Conservation (phyloP, 1,140 invertebrate species). For the Hyphantria cunea region DNA sequence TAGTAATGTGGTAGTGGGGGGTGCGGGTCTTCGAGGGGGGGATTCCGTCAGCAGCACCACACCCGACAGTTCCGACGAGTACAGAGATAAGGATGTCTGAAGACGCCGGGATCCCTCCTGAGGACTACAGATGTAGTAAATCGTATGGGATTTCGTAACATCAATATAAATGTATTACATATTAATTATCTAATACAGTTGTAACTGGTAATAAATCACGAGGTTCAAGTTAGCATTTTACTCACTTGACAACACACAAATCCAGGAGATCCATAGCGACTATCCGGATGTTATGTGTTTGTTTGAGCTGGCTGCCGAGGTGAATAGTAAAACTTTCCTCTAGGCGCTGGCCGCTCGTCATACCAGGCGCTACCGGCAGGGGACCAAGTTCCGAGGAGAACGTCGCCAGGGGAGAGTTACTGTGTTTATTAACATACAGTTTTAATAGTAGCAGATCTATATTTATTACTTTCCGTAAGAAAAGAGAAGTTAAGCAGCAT, state of each 20-base stretch:
- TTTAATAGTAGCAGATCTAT: too few relatives aligned
- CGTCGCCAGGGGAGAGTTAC: constrained; percentile 60
- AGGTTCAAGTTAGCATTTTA: constrained; percentile 22
- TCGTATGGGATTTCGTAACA: too few relatives aligned
- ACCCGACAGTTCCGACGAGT: constrained; percentile 95
- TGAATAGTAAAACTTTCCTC: constrained; percentile 99
- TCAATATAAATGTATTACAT: too few relatives aligned
- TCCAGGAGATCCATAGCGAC: constrained; percentile 89
- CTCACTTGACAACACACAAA: constrained; percentile 87
- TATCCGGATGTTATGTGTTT: constrained; percentile 98
- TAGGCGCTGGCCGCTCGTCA: constrained; percentile 75
- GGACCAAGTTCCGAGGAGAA: constrained; percentile 39
- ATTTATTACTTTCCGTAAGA: neutral
- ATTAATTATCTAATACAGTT: too few relatives aligned
- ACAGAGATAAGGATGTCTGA: constrained; percentile 96
- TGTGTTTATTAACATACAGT: too few relatives aligned
- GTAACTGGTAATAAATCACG: too few relatives aligned
- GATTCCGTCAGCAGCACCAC: constrained; percentile 85
- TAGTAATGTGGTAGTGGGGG: constrained; percentile 53
- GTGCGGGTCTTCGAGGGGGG: constrained; percentile 37
- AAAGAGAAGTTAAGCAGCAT: too few relatives aligned
- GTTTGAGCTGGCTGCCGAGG: constrained; percentile 98
- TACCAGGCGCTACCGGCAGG: constrained; percentile 33
- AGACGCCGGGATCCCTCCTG: constrained; percentile 87
- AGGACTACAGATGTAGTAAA: constrained; percentile 16